Evolutionary conservation across 2,113 vertebrate genomes (phyloP).

Genomic region (Vidua macroura): DNA sequence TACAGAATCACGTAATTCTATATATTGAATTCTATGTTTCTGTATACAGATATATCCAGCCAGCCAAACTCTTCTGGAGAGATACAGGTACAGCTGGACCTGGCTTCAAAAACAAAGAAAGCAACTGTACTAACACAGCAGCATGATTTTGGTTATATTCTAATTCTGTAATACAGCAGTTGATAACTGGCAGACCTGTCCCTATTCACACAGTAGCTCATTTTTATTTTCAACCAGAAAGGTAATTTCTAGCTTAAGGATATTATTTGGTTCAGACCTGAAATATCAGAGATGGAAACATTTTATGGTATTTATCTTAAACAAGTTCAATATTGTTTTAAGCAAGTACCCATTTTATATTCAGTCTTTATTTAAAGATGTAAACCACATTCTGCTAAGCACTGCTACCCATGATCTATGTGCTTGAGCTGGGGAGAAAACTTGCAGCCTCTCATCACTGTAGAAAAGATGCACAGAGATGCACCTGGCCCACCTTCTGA

Average conservation of each 20-base stretch:
- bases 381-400: background rate
- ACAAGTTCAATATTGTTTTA: background rate
- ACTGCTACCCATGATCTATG: background rate
- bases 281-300: background rate
- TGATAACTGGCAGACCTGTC: background rate
- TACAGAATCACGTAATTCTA: background rate
- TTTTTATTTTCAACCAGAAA: background rate
- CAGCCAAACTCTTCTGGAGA: background rate
- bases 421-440: background rate
- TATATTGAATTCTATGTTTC: background rate
- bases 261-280: background rate
- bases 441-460: background rate
- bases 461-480: background rate
- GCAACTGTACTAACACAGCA: background rate
- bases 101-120: background rate
- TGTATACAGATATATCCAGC: background rate
- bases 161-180: background rate
- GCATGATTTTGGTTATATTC: background rate
- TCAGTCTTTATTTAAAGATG: background rate
- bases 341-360: background rate
- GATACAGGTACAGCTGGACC: background rate
- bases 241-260: background rate
- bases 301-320: background rate
- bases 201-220: background rate
- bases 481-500: fast-evolving